Base-by-base conservation (phyloP, 2,797 vertebrate genomes). In the Lerista edwardsae region DNA sequence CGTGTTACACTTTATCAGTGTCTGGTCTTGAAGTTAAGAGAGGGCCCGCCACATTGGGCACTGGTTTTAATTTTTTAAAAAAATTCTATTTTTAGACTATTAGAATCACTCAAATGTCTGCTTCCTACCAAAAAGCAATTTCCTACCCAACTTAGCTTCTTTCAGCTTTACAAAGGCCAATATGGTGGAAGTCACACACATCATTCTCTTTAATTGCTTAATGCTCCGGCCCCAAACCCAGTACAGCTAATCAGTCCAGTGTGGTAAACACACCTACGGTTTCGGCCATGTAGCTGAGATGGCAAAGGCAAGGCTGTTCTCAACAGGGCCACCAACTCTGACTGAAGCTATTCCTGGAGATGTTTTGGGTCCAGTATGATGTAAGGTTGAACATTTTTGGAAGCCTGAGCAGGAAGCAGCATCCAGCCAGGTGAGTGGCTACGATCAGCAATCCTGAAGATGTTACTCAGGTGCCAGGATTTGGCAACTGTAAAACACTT, bases 11-110 rank as follows among this genome's bases (percentile, higher is more conserved):
- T 71, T 62, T 82, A 72, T 80, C 80, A 3, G 86, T 90, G 92
- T 92, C 91, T 91, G 94, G 91, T 95, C 95, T 91, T 92, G 17
- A 25, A 91, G 89, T 85, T 87, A 71, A 82, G 91, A 89, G 76
- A 83, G 74, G 84, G 88, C 92, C 89, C 93, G 82, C 80, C 31
- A 76, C 69, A 90, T 85, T 90, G 89, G 79, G 81, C 59, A 19
- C 85, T 92, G 85, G 86, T 92, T 86, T 78, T 78, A 80, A 76
- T 64, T n/a, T n/a, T n/a, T 76, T 34, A 87, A 90, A 79, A 34
- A 65, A 68, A 84, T 15, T 86, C 23, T 90, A 55, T 87, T 89
- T 77, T 71, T 92, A 80, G 75, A 72, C 36, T 76, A 84, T 87
- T 84, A 88, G 69, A 88, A 79, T 86, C 86, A 41, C 82, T 65